Conservation (phyloP, 2,797 vertebrate genomes). For the Enteromius radiatus region DNA sequence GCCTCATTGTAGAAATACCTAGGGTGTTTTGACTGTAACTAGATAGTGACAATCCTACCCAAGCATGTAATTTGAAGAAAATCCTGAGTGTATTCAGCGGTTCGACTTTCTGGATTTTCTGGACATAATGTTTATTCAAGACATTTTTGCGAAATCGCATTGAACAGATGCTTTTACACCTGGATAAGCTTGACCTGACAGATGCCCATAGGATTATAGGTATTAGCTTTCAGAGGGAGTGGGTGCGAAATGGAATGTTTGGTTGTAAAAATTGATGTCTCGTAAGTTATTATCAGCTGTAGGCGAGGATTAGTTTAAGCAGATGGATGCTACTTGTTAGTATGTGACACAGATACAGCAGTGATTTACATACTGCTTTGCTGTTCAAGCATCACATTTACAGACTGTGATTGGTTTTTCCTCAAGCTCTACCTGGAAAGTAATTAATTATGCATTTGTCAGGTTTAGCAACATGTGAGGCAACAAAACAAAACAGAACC, state of each 20-base stretch:
- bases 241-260: constrained; percentile 60
- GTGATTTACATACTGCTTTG: constrained; percentile 36
- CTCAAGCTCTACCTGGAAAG: constrained; percentile 25
- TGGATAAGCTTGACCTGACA: constrained; percentile 61
- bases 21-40: background rate
- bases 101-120: constrained; percentile 26
- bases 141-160: constrained; percentile 11
- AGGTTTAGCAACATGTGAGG: constrained; percentile 33
- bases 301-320: constrained; percentile 52
- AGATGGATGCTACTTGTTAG: constrained; percentile 36
- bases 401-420: constrained; percentile 28
- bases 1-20: background rate
- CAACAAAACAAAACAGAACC: constrained; percentile 8
- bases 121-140: constrained; percentile 13
- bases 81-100: background rate
- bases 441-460: constrained; percentile 31
- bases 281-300: constrained; percentile 54
- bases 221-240: constrained; percentile 58
- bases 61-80: background rate
- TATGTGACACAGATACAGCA: constrained; percentile 30
- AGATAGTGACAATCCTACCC: background rate
- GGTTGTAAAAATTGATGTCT: constrained; percentile 56
- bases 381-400: constrained; percentile 24
- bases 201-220: constrained; percentile 60
- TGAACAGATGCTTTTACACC: constrained; percentile 65